Base-by-base conservation (phyloP, 2,888 invertebrate genomes). In the Trissonchulus sp. region DNA sequence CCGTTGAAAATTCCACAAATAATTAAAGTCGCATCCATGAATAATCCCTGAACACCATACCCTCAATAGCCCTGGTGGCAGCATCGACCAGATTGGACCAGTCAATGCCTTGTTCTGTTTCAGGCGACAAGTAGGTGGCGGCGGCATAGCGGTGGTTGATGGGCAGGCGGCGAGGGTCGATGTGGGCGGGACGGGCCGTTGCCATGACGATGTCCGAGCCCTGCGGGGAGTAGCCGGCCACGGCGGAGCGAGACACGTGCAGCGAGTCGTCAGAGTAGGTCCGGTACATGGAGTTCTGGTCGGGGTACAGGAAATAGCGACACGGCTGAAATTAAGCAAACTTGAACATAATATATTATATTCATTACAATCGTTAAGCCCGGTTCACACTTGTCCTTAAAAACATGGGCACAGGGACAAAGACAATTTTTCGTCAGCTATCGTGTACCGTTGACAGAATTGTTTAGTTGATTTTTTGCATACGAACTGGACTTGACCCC, bases 11-110 rank as follows among this genome's bases (percentile, higher is more conserved):
- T n/a, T n/a, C n/a, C n/a, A n/a, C n/a, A n/a, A n/a, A n/a, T n/a
- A n/a, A n/a, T n/a, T n/a, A n/a, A n/a, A n/a, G n/a, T n/a, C n/a
- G n/a, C n/a, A n/a, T n/a, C n/a, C n/a, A n/a, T n/a, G n/a, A n/a
- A n/a, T n/a, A n/a, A n/a, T n/a, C n/a, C n/a, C n/a, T n/a, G n/a
- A n/a, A n/a, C n/a, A n/a, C n/a, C n/a, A n/a, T n/a, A 28, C 37
- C 36, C 37, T 69, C 71, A 1, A 69, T 90, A 31, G 90, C 91
- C 77, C 90, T 87, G 0, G 91, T 91, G 37, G 92, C 92, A 0
- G 92, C 91, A 82, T 91, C 91, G 1, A 92, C 92, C 33, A 92
- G 87, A 81, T 90, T 89, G 18, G 90, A 89, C 93, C 93, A 92
- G 84, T 92, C 92, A 80, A 91, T 88, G 68, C 90, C 90, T 60